Evolutionary conservation across 37 sponge, comb jelly and placozoan species (phyloP), one percentile per base, ranked within the genome.

Genomic region (Halichondria panicea): DNA sequence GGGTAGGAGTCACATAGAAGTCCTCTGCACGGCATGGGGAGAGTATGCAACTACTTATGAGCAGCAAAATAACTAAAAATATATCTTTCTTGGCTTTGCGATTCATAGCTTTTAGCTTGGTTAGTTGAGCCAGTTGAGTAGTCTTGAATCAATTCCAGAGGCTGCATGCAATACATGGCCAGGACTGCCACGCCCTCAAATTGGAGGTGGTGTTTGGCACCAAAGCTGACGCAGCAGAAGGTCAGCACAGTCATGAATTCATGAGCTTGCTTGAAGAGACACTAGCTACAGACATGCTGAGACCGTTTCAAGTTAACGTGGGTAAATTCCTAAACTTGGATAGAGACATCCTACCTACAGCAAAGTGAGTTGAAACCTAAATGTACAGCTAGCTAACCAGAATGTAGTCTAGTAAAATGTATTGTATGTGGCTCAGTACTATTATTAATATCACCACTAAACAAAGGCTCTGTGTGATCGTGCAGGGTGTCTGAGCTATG

Each of bases 301-400:
- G 72, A 19, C 55, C 41, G 53, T 81, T 81, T 41, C 81, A 81
- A 40, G 81, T 81, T 28, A 81, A 81, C 66, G 54, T 32, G 28
- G 81, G 81, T 1, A 27, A 12, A 11, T 81, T 24, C 33, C 36
- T 81, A 38, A 41, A 22, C 31, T 7, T 81, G 28, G 50, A 61
- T 3, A 41, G 55, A 12, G 81, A 81, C 18, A 31, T 81, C 7
- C 48, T 54, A 1, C 81, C 81, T 3, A 72, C 66, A 21, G 52
- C 81, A 13, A 43, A 40, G 81, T 81, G 48, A 50, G 63, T 46
- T 7, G 25, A 43, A 6, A 31, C 1, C 21, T 4, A 36, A 46
- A 4, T 74, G 35, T 60, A 63, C 62, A 60, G 25, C 33, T 27
- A 46, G 18, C 43, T 37, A 36, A n/a, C 39, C 66, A 55, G 25